Conservation (phyloP, 2,797 vertebrate species). For the Meda fulgida region DNA sequence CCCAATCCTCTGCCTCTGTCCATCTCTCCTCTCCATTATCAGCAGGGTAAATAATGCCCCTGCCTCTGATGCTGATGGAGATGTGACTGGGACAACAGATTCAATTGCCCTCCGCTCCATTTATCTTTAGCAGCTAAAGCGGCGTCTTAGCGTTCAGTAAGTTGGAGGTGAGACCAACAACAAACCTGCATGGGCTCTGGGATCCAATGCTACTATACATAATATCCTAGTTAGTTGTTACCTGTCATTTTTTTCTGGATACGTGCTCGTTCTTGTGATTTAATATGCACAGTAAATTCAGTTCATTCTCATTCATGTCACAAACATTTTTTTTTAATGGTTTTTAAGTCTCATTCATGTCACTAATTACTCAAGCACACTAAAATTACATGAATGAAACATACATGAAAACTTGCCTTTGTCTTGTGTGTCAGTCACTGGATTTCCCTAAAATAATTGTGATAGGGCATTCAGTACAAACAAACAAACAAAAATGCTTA, state of each 20-base stretch:
- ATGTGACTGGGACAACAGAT: conserved; percentile 73
- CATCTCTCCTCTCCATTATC: conserved; percentile 50
- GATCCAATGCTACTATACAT: not conserved
- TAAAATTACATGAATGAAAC: not conserved
- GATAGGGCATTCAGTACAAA: not conserved
- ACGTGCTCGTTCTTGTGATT: not conserved
- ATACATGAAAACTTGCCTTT: not conserved
- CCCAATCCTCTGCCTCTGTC: conserved; percentile 62
- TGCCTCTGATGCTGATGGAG: conserved; percentile 72
- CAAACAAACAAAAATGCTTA: not conserved
- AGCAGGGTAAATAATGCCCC: conserved; percentile 74
- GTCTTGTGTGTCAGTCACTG: not conserved
- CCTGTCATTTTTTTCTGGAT: no score
- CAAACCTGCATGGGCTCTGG: not conserved
- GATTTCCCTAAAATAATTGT: not conserved
- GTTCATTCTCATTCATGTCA: not conserved
- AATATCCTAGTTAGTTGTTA: not conserved
- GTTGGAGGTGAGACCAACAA: conserved; percentile 14
- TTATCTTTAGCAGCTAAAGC: conserved; percentile 68
- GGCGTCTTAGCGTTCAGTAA: conserved; percentile 16
- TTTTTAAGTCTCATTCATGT: not conserved
- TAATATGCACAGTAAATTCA: not conserved
- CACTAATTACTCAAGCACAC: not conserved
- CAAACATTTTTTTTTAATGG: not conserved
- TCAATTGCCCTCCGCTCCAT: conserved; percentile 72